A percentile compares a stretch with the other conserved stretches of the same genome.
Evolutionary conservation across 1,140 invertebrate species (phyloP).

Genomic region (Steinernema khuongi): DNA sequence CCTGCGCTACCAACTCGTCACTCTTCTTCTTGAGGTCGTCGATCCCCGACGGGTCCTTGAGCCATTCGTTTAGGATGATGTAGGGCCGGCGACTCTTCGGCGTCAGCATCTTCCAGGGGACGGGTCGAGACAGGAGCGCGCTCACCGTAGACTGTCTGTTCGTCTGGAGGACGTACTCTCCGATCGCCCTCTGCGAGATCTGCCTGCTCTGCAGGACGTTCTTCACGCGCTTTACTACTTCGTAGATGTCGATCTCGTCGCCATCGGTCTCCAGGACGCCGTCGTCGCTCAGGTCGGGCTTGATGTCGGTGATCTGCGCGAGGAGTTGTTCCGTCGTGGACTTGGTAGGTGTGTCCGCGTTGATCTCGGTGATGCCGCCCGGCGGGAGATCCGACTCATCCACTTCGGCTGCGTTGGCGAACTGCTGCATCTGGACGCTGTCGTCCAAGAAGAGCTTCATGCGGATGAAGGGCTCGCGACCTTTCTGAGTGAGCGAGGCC

Average conservation of each 20-base stretch:
- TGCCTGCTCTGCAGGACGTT: background rate
- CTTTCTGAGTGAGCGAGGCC: constrained; percentile 95
- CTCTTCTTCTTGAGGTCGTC: constrained; percentile 10
- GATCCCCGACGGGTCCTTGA: constrained; percentile 74
- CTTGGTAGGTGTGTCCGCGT: background rate
- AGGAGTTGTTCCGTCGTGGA: constrained; percentile 2
- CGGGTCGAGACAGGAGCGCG: constrained; percentile 91
- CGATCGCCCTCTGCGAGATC: constrained; percentile 9
- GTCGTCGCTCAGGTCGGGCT: background rate
- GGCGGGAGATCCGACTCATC: constrained; percentile 78
- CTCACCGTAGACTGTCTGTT: background rate
- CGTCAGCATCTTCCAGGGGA: constrained; percentile 97
- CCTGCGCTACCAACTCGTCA: background rate
- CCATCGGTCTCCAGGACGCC: background rate
- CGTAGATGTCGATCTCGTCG: constrained; percentile 17
- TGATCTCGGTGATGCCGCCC: constrained; percentile 17
- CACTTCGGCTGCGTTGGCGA: constrained; percentile 89
- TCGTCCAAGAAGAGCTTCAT: constrained; percentile 96
- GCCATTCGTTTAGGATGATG: constrained; percentile 94
- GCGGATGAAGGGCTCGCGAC: constrained; percentile 88
- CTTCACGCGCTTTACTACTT: constrained; percentile 26
- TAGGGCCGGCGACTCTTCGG: constrained; percentile 96
- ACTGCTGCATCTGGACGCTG: constrained; percentile 70
- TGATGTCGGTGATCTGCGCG: constrained; percentile 15
- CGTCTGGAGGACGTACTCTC: background rate